Conservation (phyloP, 2,888 invertebrate genomes). For the Graphium colonna region DNA sequence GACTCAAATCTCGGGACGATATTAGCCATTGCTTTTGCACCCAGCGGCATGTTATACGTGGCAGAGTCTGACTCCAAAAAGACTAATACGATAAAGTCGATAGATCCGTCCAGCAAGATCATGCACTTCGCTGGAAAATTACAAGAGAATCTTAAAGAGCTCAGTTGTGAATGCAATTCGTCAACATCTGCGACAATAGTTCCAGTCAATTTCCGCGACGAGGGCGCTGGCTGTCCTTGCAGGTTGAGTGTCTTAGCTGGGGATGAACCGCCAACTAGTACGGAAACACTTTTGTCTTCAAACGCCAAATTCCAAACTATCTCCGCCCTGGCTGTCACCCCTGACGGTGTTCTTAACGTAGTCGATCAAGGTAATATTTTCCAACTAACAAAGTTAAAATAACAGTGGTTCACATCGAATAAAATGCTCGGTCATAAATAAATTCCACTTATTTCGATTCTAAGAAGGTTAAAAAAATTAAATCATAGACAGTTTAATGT, state of each 20-base stretch:
- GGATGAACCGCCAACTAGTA: slow-evolving; percentile 86
- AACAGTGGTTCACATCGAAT: no score
- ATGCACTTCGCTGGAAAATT: slow-evolving; percentile 95
- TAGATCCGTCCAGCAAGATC: slow-evolving; percentile 94
- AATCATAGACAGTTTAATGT: no score
- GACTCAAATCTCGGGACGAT: slow-evolving; percentile 91
- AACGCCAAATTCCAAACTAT: slow-evolving; percentile 94
- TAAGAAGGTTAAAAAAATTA: no score
- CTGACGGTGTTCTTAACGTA: slow-evolving; percentile 96
- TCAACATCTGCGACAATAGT: slow-evolving; percentile 77
- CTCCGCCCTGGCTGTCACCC: slow-evolving; percentile 94
- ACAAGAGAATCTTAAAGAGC: slow-evolving; percentile 80
- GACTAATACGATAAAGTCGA: slow-evolving; percentile 89
- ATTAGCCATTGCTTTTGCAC: slow-evolving; percentile 93
- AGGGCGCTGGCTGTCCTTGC: slow-evolving; percentile 71
- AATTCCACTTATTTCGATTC: no score
- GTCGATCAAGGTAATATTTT: slow-evolving; percentile 95
- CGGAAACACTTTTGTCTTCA: slow-evolving; percentile 92
- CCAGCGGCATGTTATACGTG: slow-evolving; percentile 94
- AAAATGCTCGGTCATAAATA: no score
- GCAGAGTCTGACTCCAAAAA: slow-evolving; percentile 95
- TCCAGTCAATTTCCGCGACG: slow-evolving; percentile 59
- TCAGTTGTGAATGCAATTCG: slow-evolving; percentile 81
- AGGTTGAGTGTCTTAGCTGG: slow-evolving; percentile 76
- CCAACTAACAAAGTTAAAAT: no score